Percentiles rank a stretch among this genome's conserved stretches.
These are phyloP conservation scores for Torymus auratus DNA, from an alignment of 2,888 invertebrate genomes.

Conservation along the genomic window DNA sequence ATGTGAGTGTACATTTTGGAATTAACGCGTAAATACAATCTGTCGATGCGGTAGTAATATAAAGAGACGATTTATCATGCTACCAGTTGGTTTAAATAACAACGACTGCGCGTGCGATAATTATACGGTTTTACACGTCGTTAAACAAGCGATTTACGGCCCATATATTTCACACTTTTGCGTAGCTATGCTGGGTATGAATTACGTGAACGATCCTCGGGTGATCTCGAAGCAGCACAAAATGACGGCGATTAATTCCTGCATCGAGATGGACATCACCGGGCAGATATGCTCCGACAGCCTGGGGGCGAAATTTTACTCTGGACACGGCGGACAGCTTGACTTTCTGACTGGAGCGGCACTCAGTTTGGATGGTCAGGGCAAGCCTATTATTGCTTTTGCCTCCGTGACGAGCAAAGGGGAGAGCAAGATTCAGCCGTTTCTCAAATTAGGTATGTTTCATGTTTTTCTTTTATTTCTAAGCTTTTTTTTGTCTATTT, in stretches of 20 bases:
- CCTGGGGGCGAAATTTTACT: constrained; percentile 82
- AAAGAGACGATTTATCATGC: too few relatives aligned
- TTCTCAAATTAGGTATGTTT: constrained; percentile 85
- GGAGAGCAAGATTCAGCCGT: constrained; percentile 89
- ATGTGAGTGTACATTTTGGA: constrained; percentile 74
- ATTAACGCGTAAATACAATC: neutral
- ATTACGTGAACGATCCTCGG: constrained; percentile 79
- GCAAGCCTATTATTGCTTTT: constrained; percentile 95
- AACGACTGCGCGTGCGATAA: too few relatives aligned
- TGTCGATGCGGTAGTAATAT: too few relatives aligned
- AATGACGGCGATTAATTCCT: constrained; percentile 83
- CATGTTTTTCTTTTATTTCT: too few relatives aligned
- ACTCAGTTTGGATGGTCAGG: constrained; percentile 88
- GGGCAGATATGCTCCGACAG: constrained; percentile 82
- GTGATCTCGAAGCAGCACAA: constrained; percentile 80
- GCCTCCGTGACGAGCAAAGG: constrained; percentile 88
- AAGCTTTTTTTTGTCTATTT: too few relatives aligned
- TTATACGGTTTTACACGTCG: too few relatives aligned
- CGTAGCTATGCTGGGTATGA: constrained; percentile 79
- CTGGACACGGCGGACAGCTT: constrained; percentile 95
- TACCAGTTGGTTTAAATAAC: too few relatives aligned
- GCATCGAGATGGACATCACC: constrained; percentile 82
- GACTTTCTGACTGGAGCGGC: constrained; percentile 96
- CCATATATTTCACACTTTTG: constrained; percentile 1
- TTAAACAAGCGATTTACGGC: too few relatives aligned